These are phyloP conservation scores for Eremobia ochroleuca DNA, from an alignment of 2,888 invertebrate species.

Conservation along the genomic window DNA sequence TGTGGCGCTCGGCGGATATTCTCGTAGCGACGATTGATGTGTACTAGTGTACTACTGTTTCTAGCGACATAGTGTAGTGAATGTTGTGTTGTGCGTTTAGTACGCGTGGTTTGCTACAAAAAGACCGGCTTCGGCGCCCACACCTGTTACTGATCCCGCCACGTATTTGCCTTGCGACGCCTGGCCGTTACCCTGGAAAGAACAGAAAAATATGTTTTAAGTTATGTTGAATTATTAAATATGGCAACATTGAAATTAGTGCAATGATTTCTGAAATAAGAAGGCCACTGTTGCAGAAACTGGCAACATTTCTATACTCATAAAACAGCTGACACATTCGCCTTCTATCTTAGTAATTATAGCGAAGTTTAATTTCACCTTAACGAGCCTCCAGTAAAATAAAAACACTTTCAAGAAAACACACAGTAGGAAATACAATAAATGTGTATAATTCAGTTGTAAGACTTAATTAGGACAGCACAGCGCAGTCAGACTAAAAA, in stretches of 20 bases:
- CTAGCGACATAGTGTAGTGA: slow-evolving; percentile 56
- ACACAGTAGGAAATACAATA: neutral
- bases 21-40: slow-evolving; percentile 39
- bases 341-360: neutral
- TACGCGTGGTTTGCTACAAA: slow-evolving; percentile 99
- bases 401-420: neutral
- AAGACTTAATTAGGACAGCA: neutral
- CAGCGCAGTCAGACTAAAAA: neutral
- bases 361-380: neutral
- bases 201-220: slow-evolving; percentile 42
- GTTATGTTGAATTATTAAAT: neutral
- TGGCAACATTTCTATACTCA: neutral
- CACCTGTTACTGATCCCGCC: slow-evolving; percentile 96
- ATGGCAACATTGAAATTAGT: slow-evolving; percentile 1
- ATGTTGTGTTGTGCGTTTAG: slow-evolving; percentile 89
- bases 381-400: neutral
- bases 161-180: slow-evolving; percentile 97
- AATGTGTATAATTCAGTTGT: neutral
- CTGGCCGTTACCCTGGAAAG: slow-evolving; percentile 96
- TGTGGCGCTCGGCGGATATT: slow-evolving; percentile 50
- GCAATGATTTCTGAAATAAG: neutral
- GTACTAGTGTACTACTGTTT: slow-evolving; percentile 58
- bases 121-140: slow-evolving; percentile 96
- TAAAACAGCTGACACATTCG: neutral
- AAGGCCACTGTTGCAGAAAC: neutral